These are phyloP conservation scores for Papilio glaucus DNA, from an alignment of 1,140 invertebrate species.

Conservation along the genomic window DNA sequence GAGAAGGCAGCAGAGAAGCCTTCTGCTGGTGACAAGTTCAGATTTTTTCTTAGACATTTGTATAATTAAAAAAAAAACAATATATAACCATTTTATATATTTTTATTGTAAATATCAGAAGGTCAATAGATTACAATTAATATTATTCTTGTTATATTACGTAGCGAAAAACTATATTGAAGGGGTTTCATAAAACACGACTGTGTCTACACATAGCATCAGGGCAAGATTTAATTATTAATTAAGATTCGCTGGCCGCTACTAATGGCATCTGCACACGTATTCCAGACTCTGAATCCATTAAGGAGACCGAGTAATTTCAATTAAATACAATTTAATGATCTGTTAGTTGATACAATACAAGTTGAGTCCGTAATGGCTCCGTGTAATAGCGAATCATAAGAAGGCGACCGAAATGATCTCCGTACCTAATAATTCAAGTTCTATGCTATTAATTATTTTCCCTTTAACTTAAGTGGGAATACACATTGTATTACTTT, in stretches of 20 bases:
- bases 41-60: no score
- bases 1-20: no score
- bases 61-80: no score
- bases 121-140: no score
- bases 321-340: constrained; percentile 7
- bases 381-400: background rate
- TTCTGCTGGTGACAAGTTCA: no score
- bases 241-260: background rate
- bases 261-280: background rate
- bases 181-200: no score
- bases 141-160: no score
- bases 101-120: no score
- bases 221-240: background rate
- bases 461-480: background rate
- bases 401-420: background rate
- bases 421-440: background rate
- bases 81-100: no score
- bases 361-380: background rate
- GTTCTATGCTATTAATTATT: background rate
- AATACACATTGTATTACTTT: background rate
- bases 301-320: background rate
- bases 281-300: constrained; percentile 1
- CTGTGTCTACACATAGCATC: no score
- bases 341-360: constrained; percentile 14
- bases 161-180: no score